phyloP scores from a whole-genome alignment of 2,797 vertebrate species.

The Odontamblyopus lacepedii region DNA sequence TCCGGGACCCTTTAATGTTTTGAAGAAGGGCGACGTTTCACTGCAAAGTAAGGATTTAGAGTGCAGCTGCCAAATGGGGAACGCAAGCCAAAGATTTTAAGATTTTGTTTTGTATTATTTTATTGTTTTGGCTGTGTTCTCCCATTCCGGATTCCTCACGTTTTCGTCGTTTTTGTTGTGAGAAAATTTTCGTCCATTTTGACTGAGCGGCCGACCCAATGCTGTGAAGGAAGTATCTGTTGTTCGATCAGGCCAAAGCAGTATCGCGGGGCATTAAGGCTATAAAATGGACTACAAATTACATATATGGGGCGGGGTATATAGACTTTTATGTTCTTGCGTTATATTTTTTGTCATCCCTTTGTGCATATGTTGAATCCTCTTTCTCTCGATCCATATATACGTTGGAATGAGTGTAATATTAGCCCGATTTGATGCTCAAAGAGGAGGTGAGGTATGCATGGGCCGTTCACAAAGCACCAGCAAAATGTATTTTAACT shows the following conservation, averaged over 20 bases:
- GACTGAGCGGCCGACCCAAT: slow-evolving; percentile 55
- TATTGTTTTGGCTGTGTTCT: slow-evolving; percentile 15
- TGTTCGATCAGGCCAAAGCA: slow-evolving; percentile 59
- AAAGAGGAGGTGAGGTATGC: slow-evolving; percentile 19
- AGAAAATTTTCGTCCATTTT: slow-evolving; percentile 36
- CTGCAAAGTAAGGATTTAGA: slow-evolving; percentile 32
- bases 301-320: slow-evolving; percentile 18
- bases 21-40: slow-evolving; percentile 9
- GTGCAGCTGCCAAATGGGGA: slow-evolving; percentile 60
- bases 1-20: slow-evolving; percentile 25
- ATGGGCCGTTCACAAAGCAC: slow-evolving; percentile 56
- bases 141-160: slow-evolving; percentile 31
- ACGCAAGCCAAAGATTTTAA: slow-evolving; percentile 7
- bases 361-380: slow-evolving; percentile 21
- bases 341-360: slow-evolving; percentile 40
- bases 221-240: slow-evolving; percentile 69
- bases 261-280: slow-evolving; percentile 59
- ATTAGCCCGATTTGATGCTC: slow-evolving; percentile 11
- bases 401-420: slow-evolving; percentile 26
- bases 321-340: slow-evolving; percentile 47
- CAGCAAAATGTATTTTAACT: slow-evolving; percentile 30
- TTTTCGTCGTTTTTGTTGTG: slow-evolving; percentile 18
- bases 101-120: neutral
- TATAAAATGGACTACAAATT: slow-evolving; percentile 24
- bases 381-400: slow-evolving; percentile 40